Conservation (phyloP, 2,797 vertebrate genomes). For the Rhincodon typus region DNA sequence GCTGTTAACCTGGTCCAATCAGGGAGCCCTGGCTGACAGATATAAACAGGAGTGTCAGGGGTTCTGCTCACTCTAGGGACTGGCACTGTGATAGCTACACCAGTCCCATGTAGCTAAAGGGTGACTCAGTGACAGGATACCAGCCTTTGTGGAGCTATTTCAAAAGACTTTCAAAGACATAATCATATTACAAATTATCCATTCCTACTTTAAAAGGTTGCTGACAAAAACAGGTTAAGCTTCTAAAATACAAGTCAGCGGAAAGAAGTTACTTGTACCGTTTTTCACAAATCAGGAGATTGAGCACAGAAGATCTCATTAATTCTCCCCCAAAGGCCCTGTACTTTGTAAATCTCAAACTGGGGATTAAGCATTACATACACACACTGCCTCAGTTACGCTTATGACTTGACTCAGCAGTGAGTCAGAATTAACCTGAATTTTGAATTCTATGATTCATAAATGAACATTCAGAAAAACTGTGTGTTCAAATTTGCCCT, state of each 20-base stretch:
- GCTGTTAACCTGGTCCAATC: too few species aligned
- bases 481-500: not conserved
- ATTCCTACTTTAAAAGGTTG: not conserved
- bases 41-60: too few species aligned
- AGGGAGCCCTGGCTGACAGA: too few species aligned
- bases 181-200: not conserved
- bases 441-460: constrained; percentile 15
- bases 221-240: not conserved
- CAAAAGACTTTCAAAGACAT: not conserved
- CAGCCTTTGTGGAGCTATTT: too few species aligned
- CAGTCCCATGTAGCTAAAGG: too few species aligned
- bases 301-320: not conserved
- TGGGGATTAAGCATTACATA: constrained; percentile 14
- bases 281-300: not conserved
- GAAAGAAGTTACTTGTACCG: not conserved
- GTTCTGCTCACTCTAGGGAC: too few species aligned
- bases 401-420: not conserved
- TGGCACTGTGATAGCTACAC: too few species aligned
- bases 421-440: not conserved
- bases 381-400: constrained; percentile 9
- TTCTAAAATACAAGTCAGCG: constrained; percentile 1
- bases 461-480: not conserved
- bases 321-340: constrained; percentile 7
- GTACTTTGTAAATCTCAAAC: constrained; percentile 18
- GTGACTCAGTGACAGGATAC: too few species aligned